A percentile compares a stretch with the other conserved stretches of the same genome.
phyloP scores from a whole-genome alignment of 2,888 invertebrate genomes.

The Zaprionus obscuricornis region DNA sequence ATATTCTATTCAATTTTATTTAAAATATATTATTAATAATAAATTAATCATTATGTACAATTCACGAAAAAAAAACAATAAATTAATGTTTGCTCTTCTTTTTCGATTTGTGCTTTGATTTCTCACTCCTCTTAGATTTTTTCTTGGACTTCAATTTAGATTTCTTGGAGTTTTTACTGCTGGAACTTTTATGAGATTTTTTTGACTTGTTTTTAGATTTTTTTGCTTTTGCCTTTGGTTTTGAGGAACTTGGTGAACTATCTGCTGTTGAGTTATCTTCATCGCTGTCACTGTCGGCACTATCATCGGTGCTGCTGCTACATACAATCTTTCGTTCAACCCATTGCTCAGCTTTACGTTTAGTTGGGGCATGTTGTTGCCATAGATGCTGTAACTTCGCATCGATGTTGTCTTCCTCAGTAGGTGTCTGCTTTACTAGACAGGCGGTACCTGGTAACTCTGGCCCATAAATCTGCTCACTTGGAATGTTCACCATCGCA shows the following conservation, averaged over 20 bases:
- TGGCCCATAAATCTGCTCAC: constrained; percentile 71
- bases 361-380: constrained; percentile 48
- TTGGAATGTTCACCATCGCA: constrained; percentile 28
- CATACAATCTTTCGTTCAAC: constrained; percentile 48
- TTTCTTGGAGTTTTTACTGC: constrained; percentile 52
- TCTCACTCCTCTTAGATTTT: constrained; percentile 60
- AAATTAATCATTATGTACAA: too few relatives aligned
- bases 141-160: constrained; percentile 61
- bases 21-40: too few relatives aligned
- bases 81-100: constrained; percentile 67
- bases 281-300: constrained; percentile 65
- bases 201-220: constrained; percentile 37
- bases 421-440: background rate
- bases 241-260: constrained; percentile 29
- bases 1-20: too few relatives aligned
- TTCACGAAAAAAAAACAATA: too few relatives aligned
- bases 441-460: constrained; percentile 55
- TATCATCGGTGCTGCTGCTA: constrained; percentile 35
- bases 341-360: constrained; percentile 55
- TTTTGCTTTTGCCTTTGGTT: constrained; percentile 14
- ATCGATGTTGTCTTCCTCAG: constrained; percentile 42
- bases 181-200: constrained; percentile 41
- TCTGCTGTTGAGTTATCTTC: constrained; percentile 50
- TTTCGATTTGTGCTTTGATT: constrained; percentile 51
- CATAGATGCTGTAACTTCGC: constrained; percentile 56